Evolutionary conservation across 1,140 invertebrate species (phyloP).

Genomic region (Globodera ellingtonae): DNA sequence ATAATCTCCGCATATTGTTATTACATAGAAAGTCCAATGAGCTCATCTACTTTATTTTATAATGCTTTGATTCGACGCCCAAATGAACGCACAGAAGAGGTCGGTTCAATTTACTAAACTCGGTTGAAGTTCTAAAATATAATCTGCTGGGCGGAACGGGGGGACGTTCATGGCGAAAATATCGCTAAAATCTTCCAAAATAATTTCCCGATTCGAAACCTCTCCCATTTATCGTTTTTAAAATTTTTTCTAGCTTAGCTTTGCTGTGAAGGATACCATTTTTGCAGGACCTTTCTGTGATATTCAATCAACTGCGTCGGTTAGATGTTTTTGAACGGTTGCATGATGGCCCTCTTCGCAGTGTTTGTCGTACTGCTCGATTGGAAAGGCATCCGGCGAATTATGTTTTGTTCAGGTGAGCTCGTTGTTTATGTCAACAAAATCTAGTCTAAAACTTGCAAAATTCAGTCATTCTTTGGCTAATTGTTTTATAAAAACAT

Average conservation of each 20-base stretch:
- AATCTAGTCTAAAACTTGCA: neutral
- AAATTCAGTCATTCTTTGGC: too few relatives aligned
- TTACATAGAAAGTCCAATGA: neutral
- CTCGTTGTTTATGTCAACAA: neutral
- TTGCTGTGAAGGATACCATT: neutral
- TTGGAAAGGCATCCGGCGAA: constrained; percentile 52
- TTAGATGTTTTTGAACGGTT: constrained; percentile 50
- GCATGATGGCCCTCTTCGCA: constrained; percentile 40
- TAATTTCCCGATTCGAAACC: too few relatives aligned
- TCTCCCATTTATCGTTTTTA: too few relatives aligned
- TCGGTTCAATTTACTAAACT: constrained; percentile 13
- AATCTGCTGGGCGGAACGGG: neutral
- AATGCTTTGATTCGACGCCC: constrained; percentile 26
- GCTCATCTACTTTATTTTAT: constrained; percentile 27
- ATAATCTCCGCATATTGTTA: too few relatives aligned
- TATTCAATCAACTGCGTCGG: constrained; percentile 47
- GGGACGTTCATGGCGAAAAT: too few relatives aligned
- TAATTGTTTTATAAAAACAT: neutral
- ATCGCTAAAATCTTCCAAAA: too few relatives aligned
- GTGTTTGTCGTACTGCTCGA: constrained; percentile 46
- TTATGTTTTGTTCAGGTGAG: constrained; percentile 53
- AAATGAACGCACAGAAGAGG: constrained; percentile 40
- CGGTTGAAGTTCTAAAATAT: neutral
- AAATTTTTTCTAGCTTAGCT: too few relatives aligned
- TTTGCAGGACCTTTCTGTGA: constrained; percentile 49